Evolutionary conservation across 2,113 vertebrate genomes (phyloP), one percentile per base, ranked within the genome.

Genomic region (Nymphicus hollandicus): DNA sequence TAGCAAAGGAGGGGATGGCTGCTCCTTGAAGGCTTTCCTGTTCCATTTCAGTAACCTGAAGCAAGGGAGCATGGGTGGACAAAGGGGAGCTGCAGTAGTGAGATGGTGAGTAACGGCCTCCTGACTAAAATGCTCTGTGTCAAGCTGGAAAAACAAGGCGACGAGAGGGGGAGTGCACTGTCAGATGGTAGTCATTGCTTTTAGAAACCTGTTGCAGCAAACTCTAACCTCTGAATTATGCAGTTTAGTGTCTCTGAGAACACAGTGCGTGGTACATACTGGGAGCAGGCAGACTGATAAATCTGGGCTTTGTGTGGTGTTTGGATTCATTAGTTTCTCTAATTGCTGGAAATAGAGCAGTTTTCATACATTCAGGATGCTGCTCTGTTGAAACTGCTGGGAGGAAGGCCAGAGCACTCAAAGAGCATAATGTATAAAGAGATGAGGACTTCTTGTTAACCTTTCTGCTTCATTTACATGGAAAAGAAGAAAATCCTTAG

Each of bases 201-300:
- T n/a, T 56, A 5, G 11, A 50, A 55, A n/a, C 33, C 27, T 53
- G 31, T 13, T 49, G 80, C 46, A 53, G 76, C 41, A 13, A 43
- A 8, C 28, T 35, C 24, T 18, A 37, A 33, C 77, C 68, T 53
- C 41, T 61, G 83, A 83, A 88, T 41, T 13, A 25, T 3, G n/a
- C 83, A 35, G 8, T 17, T 47, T 61, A 44, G 31, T 66, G 49
- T 43, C 55, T 50, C 15, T 11, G 55, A 35, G 55, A 87, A 53
- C 3, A 4, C 0, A 3, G 44, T 1, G 49, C 31, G 37, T 1
- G 4, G 13, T n/a, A 53, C 33, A 55, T 49, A 68, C n/a, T 11
- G 47, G 72, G 24, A 63, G n/a, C 27, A 43, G 20, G 19, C 46
- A 41, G 46, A 35, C 65, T 70, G 88, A 81, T 41, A 27, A 23